Evolutionary conservation across 2,888 invertebrate species (phyloP).

Genomic region (Subacronicta megacephala): DNA sequence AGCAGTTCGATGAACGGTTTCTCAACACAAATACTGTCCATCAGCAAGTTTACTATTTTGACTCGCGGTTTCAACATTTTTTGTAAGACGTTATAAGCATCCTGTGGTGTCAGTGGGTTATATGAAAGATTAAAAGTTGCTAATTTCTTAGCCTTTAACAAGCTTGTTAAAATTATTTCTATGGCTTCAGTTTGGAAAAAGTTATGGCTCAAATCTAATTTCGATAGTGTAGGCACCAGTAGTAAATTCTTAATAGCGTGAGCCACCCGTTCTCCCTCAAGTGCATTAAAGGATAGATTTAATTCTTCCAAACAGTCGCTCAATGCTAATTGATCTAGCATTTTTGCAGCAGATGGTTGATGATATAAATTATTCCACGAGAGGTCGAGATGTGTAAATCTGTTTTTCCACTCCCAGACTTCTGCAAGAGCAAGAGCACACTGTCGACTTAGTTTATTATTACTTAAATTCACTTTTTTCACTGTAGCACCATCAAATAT

Average conservation of each 20-base stretch:
- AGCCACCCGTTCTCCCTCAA: constrained; percentile 61
- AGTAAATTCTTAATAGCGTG: constrained; percentile 56
- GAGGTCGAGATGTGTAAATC: constrained; percentile 63
- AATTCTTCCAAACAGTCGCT: constrained; percentile 59
- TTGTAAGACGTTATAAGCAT: constrained; percentile 57
- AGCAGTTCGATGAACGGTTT: constrained; percentile 58
- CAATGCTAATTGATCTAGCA: constrained; percentile 57
- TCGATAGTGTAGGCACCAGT: constrained; percentile 52
- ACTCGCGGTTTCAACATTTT: constrained; percentile 53
- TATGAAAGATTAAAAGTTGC: constrained; percentile 64
- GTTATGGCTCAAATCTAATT: constrained; percentile 65
- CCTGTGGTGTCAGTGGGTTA: constrained; percentile 63
- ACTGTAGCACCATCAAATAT: constrained; percentile 53
- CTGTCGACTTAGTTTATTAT: constrained; percentile 59
- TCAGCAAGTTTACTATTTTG: constrained; percentile 61
- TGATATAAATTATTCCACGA: constrained; percentile 66
- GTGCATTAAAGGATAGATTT: constrained; percentile 64
- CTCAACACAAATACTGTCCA: constrained; percentile 63
- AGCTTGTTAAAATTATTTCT: constrained; percentile 43
- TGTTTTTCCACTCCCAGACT: constrained; percentile 58
- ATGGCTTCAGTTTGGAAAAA: constrained; percentile 60
- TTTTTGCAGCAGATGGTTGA: constrained; percentile 49
- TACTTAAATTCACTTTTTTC: constrained; percentile 57
- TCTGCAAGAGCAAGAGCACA: constrained; percentile 60
- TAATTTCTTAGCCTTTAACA: constrained; percentile 61